phyloP scores from a whole-genome alignment of 1,140 invertebrate genomes.

The Ceratina calcarata region DNA sequence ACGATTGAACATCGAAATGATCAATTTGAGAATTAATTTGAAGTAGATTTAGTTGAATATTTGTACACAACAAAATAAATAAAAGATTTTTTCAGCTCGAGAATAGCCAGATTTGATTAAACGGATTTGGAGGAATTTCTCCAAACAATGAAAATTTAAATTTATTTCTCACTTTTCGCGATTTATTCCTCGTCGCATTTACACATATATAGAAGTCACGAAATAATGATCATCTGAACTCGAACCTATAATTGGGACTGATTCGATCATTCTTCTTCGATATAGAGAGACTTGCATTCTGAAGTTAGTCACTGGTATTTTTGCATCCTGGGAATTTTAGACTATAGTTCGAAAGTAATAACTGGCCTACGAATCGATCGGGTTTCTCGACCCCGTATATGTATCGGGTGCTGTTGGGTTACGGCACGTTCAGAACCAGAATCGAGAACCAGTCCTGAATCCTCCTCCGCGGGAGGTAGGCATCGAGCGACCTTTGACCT shows the following conservation, averaged over 20 bases:
- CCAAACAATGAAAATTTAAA: constrained; percentile 18
- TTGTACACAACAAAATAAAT: not conserved
- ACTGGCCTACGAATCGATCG: constrained; percentile 33
- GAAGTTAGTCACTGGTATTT: not conserved
- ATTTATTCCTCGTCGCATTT: not conserved
- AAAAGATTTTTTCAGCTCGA: not conserved
- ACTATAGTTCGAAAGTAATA: not conserved
- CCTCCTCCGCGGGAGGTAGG: constrained; percentile 72
- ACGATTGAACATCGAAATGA: not conserved
- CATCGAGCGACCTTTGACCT: constrained; percentile 75
- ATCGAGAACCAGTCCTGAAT: constrained; percentile 73
- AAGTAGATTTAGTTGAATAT: too few relatives aligned
- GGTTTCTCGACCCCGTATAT: constrained; percentile 19
- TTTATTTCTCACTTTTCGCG: constrained; percentile 31
- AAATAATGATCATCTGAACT: too few relatives aligned
- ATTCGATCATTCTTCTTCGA: too few relatives aligned
- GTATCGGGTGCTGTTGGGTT: constrained; percentile 38
- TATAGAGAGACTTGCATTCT: not conserved
- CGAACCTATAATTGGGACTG: too few relatives aligned
- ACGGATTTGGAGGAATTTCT: not conserved
- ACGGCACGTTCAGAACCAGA: constrained; percentile 65
- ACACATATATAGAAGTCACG: too few relatives aligned
- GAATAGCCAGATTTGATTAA: constrained; percentile 1
- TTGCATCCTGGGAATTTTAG: constrained; percentile 6
- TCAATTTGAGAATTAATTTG: not conserved